Evolutionary conservation across 2,797 vertebrate species (phyloP).

Genomic region (Periparus ater): DNA sequence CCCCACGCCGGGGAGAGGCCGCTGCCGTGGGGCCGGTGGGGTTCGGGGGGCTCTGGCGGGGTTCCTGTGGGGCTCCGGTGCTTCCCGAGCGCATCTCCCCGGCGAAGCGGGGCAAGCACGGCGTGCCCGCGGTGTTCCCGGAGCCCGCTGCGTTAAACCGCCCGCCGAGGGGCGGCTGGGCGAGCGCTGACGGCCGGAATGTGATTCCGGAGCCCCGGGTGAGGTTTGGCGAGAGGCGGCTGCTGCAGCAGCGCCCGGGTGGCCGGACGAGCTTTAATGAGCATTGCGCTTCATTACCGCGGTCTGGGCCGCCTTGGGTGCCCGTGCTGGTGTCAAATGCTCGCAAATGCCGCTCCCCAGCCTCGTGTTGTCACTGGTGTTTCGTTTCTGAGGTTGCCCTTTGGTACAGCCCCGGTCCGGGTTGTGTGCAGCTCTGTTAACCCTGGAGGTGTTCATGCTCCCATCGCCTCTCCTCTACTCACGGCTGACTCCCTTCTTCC

Average conservation of each 20-base stretch:
- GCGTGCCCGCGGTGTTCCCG: not conserved
- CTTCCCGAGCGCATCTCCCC: not conserved
- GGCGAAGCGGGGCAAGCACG: not conserved
- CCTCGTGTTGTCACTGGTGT: rapidly evolving
- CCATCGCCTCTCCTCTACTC: rapidly evolving
- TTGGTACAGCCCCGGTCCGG: rapidly evolving
- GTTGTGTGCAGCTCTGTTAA: not conserved
- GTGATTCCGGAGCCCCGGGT: rapidly evolving
- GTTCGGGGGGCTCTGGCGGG: not conserved
- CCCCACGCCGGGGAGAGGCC: not conserved
- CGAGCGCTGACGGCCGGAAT: rapidly evolving
- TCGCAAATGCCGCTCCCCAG: rapidly evolving
- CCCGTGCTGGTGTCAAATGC: not conserved
- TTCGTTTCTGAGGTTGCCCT: not conserved
- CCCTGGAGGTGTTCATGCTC: not conserved
- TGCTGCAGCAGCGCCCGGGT: not conserved
- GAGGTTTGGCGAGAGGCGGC: not conserved
- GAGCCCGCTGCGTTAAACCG: not conserved
- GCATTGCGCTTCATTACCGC: not conserved
- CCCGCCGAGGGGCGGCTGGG: not conserved
- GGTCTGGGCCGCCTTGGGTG: not conserved
- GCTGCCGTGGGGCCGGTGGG: not conserved
- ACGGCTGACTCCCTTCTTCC: rapidly evolving
- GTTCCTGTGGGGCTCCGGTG: not conserved
- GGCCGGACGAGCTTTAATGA: not conserved